A percentile compares a stretch with the other conserved stretches of the same genome.
These are phyloP conservation scores for Daboia siamensis DNA, from an alignment of 2,113 vertebrate genomes.

Conservation along the genomic window DNA sequence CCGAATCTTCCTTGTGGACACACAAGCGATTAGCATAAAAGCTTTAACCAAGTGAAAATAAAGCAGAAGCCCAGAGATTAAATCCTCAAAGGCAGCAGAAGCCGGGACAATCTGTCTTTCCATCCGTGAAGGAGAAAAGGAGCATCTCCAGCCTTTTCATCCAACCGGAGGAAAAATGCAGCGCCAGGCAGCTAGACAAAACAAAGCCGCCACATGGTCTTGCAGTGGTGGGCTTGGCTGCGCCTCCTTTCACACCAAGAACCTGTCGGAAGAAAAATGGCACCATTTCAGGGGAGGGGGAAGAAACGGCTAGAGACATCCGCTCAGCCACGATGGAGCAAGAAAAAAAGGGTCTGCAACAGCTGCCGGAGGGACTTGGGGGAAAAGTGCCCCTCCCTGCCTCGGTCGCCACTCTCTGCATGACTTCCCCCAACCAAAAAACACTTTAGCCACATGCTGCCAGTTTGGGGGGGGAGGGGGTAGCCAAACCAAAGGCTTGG, in stretches of 20 bases:
- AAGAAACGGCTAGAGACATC: background rate
- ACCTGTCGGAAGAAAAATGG: background rate
- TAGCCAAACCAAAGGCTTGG: background rate
- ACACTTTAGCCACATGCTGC: background rate
- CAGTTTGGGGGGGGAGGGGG: background rate
- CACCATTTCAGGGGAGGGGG: background rate
- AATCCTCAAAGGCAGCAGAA: conserved; percentile 30
- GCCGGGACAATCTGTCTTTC: conserved; percentile 37
- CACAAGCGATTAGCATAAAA: conserved; percentile 61
- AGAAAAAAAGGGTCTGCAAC: background rate
- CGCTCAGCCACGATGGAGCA: background rate
- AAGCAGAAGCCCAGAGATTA: conserved; percentile 53
- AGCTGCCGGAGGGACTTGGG: background rate
- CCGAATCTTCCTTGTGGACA: conserved; percentile 43
- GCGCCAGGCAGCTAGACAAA: background rate
- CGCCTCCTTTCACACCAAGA: background rate
- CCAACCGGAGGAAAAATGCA: conserved; percentile 5
- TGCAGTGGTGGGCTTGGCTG: background rate
- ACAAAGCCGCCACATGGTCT: background rate
- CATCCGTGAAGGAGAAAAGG: conserved; percentile 51
- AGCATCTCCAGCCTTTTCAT: conserved; percentile 47
- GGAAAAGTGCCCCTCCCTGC: background rate
- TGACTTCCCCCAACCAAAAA: background rate
- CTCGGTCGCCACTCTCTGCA: background rate
- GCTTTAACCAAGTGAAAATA: conserved; percentile 48